Evolutionary conservation across 2,888 invertebrate species (phyloP).

Genomic region (Penaeus monodon): DNA sequence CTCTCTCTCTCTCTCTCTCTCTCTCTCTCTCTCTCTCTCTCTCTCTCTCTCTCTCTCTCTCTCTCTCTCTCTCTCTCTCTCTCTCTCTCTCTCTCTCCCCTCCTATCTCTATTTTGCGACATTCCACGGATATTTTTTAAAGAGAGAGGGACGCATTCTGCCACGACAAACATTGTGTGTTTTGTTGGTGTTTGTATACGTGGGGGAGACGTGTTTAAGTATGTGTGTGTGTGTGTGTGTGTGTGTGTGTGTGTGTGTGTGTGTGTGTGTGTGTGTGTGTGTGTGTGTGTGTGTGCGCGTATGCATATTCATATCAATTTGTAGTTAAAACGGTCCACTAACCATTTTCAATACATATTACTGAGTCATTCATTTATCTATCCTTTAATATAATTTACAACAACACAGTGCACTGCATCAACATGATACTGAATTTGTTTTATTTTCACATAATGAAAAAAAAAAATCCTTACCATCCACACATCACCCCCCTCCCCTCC

Average conservation of each 20-base stretch:
- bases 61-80: neutral
- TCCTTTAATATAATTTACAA: too few species aligned
- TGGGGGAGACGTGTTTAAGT: neutral
- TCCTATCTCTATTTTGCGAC: neutral
- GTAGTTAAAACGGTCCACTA: neutral
- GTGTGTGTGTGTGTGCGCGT: conserved; percentile 4
- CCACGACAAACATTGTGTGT: neutral
- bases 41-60: neutral
- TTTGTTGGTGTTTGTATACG: neutral
- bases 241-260: neutral
- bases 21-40: neutral
- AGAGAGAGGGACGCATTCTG: too few species aligned
- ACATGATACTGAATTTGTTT: too few species aligned
- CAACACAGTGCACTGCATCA: too few species aligned
- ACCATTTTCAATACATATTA: too few species aligned
- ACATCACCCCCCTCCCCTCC: too few species aligned
- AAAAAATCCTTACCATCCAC: too few species aligned
- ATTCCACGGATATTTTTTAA: too few species aligned
- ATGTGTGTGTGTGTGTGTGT: neutral
- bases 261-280: conserved; percentile 15
- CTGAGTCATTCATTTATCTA: too few species aligned
- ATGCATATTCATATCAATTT: neutral
- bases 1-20: neutral
- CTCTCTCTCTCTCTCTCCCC: neutral
- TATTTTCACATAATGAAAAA: too few species aligned